Conservation (phyloP, 1,140 invertebrate species). For the Frieseomelitta varia region DNA sequence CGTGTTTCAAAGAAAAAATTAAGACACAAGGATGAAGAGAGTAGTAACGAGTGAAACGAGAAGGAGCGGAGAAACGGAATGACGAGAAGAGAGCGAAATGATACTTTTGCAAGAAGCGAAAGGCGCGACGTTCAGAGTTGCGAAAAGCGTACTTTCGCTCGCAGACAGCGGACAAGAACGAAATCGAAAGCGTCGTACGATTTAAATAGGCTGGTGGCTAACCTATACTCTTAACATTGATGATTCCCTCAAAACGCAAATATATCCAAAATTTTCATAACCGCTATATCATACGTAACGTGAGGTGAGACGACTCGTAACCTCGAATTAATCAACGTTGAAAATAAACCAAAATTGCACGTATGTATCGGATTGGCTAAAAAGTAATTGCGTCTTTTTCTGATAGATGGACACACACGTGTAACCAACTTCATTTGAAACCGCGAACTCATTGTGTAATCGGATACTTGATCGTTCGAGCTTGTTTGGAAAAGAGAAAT, state of each 20-base stretch:
- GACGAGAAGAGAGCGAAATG: no score
- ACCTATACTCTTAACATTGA: no score
- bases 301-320: conserved; percentile 31
- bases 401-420: no score
- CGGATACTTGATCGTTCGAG: no score
- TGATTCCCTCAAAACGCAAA: not conserved
- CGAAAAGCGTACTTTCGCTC: conserved; percentile 34
- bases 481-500: no score
- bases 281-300: not conserved
- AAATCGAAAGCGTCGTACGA: conserved; percentile 3
- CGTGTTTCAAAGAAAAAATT: not conserved
- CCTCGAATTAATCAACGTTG: not conserved
- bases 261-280: no score
- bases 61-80: not conserved
- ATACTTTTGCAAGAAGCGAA: not conserved
- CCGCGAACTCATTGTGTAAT: no score
- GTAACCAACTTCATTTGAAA: no score
- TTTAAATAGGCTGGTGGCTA: not conserved
- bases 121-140: not conserved
- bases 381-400: no score
- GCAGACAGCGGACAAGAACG: conserved; percentile 26
- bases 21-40: not conserved
- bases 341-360: not conserved
- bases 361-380: not conserved
- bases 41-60: not conserved